A percentile compares a stretch with the other conserved stretches of the same genome.
Conservation (phyloP, 2,113 vertebrate species). For the Nibea albiflora region DNA sequence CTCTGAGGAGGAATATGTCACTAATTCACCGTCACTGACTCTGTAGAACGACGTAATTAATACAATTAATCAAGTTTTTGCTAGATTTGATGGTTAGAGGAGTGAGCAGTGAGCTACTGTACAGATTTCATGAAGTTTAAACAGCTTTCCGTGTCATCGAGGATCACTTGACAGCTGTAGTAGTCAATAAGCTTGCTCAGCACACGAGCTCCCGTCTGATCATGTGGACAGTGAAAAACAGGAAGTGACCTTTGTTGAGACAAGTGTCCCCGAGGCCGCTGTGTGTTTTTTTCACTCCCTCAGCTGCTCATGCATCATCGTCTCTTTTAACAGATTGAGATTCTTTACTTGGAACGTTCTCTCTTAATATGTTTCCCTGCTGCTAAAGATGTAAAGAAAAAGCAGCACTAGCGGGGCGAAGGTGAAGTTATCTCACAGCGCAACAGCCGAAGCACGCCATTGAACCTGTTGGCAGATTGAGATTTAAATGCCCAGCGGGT, state of each 20-base stretch:
- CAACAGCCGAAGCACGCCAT: neutral
- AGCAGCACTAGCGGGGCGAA: too few species aligned
- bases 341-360: neutral
- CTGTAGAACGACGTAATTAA: neutral
- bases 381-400: neutral
- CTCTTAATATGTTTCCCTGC: neutral
- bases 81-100: neutral
- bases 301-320: conserved; percentile 1
- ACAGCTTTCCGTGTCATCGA: neutral
- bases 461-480: neutral
- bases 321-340: conserved; percentile 6
- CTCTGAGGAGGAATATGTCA: neutral
- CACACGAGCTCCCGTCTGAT: conserved; percentile 3
- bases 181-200: conserved; percentile 27
- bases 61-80: neutral
- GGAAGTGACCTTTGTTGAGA: conserved; percentile 49
- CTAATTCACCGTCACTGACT: neutral
- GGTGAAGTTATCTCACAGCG: neutral
- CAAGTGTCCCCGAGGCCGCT: conserved; percentile 26
- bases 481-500: neutral
- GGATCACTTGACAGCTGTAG: conserved; percentile 3
- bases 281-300: neutral
- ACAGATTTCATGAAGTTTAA: neutral
- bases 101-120: too few species aligned
- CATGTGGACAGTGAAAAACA: conserved; percentile 60